Percentiles rank a stretch among this genome's conserved stretches.
phyloP scores from a whole-genome alignment of 2,797 vertebrate genomes.

The Syngnathus acus region DNA sequence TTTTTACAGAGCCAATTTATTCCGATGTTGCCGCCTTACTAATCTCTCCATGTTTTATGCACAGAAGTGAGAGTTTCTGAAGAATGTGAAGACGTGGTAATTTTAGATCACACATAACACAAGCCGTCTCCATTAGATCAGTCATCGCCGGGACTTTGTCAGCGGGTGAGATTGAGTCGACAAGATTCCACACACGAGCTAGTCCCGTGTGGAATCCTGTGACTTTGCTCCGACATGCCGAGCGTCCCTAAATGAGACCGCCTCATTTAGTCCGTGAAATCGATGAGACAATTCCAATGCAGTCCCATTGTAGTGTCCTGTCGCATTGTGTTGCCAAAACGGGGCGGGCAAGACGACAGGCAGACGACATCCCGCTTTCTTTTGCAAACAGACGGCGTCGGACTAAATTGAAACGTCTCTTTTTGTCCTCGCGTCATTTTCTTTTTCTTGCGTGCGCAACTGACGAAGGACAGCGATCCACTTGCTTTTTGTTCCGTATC shows the following conservation, averaged over 20 bases:
- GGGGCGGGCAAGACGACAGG: conserved; percentile 18
- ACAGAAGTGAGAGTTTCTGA: neutral
- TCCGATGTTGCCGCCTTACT: neutral
- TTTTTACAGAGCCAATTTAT: neutral
- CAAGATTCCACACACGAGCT: conserved; percentile 22
- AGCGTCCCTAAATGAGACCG: conserved; percentile 34
- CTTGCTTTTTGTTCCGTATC: neutral
- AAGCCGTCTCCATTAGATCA: conserved; percentile 32
- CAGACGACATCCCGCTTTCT: conserved; percentile 35
- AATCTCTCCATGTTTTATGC: conserved; percentile 8
- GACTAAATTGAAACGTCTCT: conserved; percentile 24
- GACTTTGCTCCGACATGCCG: conserved; percentile 35
- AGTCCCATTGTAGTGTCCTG: conserved; percentile 17
- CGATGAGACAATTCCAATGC: conserved; percentile 34
- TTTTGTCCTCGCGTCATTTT: conserved; percentile 15
- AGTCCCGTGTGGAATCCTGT: conserved; percentile 23
- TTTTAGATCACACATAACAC: conserved; percentile 17
- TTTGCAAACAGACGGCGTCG: conserved; percentile 23
- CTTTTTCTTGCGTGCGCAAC: neutral
- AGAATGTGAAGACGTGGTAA: neutral
- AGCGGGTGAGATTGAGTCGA: conserved; percentile 27
- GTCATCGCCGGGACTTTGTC: conserved; percentile 20
- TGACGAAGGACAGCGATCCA: neutral
- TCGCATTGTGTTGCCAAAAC: conserved; percentile 31
- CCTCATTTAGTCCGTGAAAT: conserved; percentile 55